A percentile compares a stretch with the other conserved stretches of the same genome.
phyloP scores from a whole-genome alignment of 2,113 vertebrate genomes.

The Cariama cristata region DNA sequence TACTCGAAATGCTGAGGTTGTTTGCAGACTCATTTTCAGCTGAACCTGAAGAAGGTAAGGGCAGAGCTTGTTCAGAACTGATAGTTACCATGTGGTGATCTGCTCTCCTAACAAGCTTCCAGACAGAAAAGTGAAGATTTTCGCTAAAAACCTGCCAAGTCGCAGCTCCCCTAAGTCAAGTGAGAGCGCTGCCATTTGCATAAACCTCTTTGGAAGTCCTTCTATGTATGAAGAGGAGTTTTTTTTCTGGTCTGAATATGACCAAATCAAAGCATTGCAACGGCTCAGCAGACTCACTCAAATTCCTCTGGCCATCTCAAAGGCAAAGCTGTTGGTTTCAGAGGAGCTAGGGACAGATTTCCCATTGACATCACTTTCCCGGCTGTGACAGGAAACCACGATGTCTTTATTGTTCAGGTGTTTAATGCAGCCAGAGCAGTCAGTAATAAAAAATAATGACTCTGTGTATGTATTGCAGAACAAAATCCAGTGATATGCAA shows the following conservation, averaged over 20 bases:
- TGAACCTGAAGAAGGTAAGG: neutral
- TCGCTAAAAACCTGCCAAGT: neutral
- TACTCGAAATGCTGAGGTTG: neutral
- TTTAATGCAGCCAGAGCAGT: slow-evolving; percentile 19
- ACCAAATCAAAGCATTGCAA: neutral
- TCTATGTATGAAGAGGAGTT: neutral
- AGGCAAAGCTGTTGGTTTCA: neutral
- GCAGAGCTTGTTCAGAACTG: neutral
- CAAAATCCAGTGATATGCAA: neutral
- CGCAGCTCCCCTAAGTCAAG: neutral
- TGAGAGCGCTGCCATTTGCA: neutral
- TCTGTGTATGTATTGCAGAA: neutral
- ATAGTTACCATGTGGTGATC: neutral
- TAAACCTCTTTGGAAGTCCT: neutral
- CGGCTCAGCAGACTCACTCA: neutral
- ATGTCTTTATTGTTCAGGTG: slow-evolving; percentile 46
- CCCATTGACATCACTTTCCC: neutral
- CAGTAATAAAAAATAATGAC: slow-evolving; percentile 29
- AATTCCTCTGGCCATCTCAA: neutral
- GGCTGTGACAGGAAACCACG: neutral
- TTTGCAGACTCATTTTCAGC: neutral
- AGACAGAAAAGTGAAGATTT: neutral
- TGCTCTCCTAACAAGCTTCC: neutral
- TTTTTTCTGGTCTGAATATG: neutral
- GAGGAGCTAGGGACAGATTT: slow-evolving; percentile 30